phyloP scores from a whole-genome alignment of 2,797 vertebrate species.

The Sebastes jordani region DNA sequence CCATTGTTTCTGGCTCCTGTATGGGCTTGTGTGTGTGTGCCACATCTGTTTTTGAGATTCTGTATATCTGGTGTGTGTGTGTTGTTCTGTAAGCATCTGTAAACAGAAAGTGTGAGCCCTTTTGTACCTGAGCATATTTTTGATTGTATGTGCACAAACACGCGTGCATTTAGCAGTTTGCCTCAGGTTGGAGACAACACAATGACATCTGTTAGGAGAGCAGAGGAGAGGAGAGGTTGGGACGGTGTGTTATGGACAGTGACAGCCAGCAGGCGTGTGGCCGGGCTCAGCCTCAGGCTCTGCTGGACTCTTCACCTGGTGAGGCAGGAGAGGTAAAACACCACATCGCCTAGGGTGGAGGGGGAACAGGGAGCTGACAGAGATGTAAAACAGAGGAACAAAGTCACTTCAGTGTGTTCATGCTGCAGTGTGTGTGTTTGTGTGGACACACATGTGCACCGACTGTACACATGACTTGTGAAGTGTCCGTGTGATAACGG shows the following conservation, averaged over 20 bases:
- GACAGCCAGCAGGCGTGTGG: constrained; percentile 71
- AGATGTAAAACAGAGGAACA: constrained; percentile 50
- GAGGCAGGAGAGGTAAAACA: constrained; percentile 43
- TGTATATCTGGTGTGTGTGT: background rate
- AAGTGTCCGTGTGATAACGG: background rate
- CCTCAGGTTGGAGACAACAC: constrained; percentile 57
- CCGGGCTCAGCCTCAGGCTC: constrained; percentile 59
- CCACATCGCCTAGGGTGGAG: constrained; percentile 27
- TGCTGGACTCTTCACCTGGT: constrained; percentile 59
- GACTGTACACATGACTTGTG: constrained; percentile 15
- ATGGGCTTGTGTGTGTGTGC: background rate
- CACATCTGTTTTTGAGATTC: constrained; percentile 12
- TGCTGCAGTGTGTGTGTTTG: background rate
- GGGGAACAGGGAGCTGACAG: constrained; percentile 24
- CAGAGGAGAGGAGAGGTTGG: constrained; percentile 50
- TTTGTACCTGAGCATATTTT: constrained; percentile 25
- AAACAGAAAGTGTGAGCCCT: constrained; percentile 26
- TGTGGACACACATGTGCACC: constrained; percentile 22
- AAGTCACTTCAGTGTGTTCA: constrained; percentile 21
- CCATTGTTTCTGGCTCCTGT: constrained; percentile 52
- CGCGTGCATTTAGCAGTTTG: constrained; percentile 38
- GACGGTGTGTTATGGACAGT: constrained; percentile 59
- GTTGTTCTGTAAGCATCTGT: constrained; percentile 21
- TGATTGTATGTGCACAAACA: constrained; percentile 27
- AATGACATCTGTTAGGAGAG: constrained; percentile 66